These are phyloP conservation scores for Colossoma macropomum DNA, from an alignment of 2,113 vertebrate species.

Conservation along the genomic window DNA sequence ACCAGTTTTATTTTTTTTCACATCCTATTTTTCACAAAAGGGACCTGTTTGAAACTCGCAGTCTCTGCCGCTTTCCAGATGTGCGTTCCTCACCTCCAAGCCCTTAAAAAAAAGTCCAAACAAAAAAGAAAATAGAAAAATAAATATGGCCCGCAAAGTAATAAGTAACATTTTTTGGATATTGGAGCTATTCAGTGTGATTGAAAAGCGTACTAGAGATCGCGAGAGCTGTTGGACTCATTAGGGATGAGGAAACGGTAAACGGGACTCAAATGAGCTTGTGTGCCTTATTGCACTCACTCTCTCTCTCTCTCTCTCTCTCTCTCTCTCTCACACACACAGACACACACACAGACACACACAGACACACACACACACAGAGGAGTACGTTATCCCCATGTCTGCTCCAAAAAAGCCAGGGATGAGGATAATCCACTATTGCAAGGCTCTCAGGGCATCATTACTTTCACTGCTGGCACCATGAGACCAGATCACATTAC, in stretches of 20 bases:
- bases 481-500: constrained; percentile 22
- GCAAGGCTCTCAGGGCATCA: constrained; percentile 47
- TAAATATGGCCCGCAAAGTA: constrained; percentile 25
- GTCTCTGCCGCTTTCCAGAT: constrained; percentile 79
- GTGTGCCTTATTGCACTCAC: constrained; percentile 31
- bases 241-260: background rate
- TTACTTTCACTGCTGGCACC: constrained; percentile 43
- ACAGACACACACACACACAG: background rate
- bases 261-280: constrained; percentile 39
- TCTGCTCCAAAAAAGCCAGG: constrained; percentile 36
- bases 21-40: constrained; percentile 78
- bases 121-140: constrained; percentile 26
- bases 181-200: constrained; percentile 30
- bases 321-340: background rate
- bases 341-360: background rate
- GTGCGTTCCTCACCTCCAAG: constrained; percentile 69
- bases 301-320: background rate
- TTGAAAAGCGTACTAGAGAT: constrained; percentile 39
- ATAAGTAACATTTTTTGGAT: constrained; percentile 11
- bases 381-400: constrained; percentile 12
- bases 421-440: constrained; percentile 37
- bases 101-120: constrained; percentile 22
- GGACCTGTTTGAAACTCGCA: constrained; percentile 75
- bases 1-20: constrained; percentile 69
- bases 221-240: constrained; percentile 23